Percentiles rank a stretch among this genome's conserved stretches.
Conservation (phyloP, 2,797 vertebrate species). For the Poeciliopsis turneri region DNA sequence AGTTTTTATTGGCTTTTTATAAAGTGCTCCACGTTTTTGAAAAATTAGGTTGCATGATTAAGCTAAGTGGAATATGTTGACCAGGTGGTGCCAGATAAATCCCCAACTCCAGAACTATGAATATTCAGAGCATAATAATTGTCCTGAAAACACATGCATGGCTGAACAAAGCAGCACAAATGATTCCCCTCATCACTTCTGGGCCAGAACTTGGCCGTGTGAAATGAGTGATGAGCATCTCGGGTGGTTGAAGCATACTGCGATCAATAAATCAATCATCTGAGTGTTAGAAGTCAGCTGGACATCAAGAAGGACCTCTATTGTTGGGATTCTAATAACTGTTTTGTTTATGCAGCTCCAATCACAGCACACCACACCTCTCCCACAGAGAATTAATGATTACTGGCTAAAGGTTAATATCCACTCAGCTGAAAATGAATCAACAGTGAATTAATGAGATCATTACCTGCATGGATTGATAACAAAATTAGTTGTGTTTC, state of each 20-base stretch:
- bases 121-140: slow-evolving; percentile 78
- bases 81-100: slow-evolving; percentile 57
- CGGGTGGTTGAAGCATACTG: slow-evolving; percentile 8
- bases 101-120: slow-evolving; percentile 45
- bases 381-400: slow-evolving; percentile 82
- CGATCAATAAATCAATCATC: slow-evolving; percentile 66
- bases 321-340: slow-evolving; percentile 67
- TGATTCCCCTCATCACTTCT: slow-evolving; percentile 49
- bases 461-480: slow-evolving; percentile 83
- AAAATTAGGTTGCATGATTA: slow-evolving; percentile 12
- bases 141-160: slow-evolving; percentile 64
- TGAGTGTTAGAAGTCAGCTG: slow-evolving; percentile 61
- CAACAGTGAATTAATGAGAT: slow-evolving; percentile 83
- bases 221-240: slow-evolving; percentile 50
- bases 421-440: slow-evolving; percentile 83
- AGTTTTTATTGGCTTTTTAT: background rate
- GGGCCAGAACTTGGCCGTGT: slow-evolving; percentile 21
- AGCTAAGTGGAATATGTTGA: slow-evolving; percentile 26
- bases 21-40: background rate
- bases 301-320: slow-evolving; percentile 63
- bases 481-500: slow-evolving; percentile 79
- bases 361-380: slow-evolving; percentile 76
- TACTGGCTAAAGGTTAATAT: slow-evolving; percentile 86
- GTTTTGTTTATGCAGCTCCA: slow-evolving; percentile 74
- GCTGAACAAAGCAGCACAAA: slow-evolving; percentile 54